These are phyloP conservation scores for Archocentrus centrarchus DNA, from an alignment of 2,113 vertebrate genomes.

Conservation along the genomic window DNA sequence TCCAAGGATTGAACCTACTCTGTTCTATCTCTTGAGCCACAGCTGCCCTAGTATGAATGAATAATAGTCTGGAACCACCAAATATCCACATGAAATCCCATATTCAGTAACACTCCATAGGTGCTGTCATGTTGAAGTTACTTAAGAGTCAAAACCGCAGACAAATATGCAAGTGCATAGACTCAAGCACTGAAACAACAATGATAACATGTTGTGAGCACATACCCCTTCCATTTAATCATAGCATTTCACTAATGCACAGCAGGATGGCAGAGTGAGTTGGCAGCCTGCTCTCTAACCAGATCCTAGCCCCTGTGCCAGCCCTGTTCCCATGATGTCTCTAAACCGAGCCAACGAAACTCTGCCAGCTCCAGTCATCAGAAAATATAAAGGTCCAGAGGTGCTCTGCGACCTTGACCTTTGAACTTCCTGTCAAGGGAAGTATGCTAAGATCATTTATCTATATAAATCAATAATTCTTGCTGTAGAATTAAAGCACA, in stretches of 20 bases:
- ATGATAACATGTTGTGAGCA: conserved; percentile 48
- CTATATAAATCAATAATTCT: background rate
- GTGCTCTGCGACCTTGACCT: conserved; percentile 25
- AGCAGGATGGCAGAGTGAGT: conserved; percentile 41
- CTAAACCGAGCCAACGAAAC: conserved; percentile 9
- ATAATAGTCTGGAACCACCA: background rate
- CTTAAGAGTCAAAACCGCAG: conserved; percentile 15
- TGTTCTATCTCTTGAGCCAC: background rate
- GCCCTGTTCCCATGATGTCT: conserved; percentile 12
- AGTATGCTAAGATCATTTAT: conserved; percentile 8
- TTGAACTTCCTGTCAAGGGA: background rate
- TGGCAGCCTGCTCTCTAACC: conserved; percentile 30
- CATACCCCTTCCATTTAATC: conserved; percentile 54
- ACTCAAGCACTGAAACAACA: conserved; percentile 30
- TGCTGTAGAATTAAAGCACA: background rate
- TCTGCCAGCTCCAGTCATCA: background rate
- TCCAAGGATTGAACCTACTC: background rate
- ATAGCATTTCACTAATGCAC: conserved; percentile 50
- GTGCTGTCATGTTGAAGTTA: background rate
- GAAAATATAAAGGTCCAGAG: conserved; percentile 20
- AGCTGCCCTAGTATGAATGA: background rate
- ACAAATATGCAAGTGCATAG: conserved; percentile 31
- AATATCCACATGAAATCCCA: background rate
- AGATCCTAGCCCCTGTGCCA: conserved; percentile 24
- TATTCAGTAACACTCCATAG: background rate